Evolutionary conservation across 2,888 invertebrate species (phyloP), one percentile per base, ranked within the genome.

Genomic region (Polydrusus tereticollis): DNA sequence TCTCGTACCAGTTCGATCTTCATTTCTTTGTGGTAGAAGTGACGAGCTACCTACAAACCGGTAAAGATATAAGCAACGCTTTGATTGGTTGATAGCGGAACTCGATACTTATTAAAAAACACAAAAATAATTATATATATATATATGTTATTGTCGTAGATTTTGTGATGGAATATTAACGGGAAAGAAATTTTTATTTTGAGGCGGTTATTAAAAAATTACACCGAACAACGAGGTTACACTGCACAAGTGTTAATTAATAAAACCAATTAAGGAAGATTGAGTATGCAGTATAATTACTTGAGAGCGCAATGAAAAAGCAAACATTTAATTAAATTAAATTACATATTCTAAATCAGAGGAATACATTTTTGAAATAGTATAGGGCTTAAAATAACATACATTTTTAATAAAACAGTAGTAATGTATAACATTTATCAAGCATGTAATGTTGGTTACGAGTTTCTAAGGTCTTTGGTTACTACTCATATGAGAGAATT

Each of bases 21-120:
- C 89, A 98, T 93, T 80, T 97, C 95, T 82, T 97, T 97, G 87
- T 97, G 93, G 87, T 98, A 98, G 85, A 98, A 97, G 83, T 95
- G 93, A 18, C 94, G 89, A 0, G 96, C 97, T 74, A 97, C 97
- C 92, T 92, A 83, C 55, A 81, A 81, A 33, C 26, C 33, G 14
- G 4, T 3, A 52, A 36, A 2, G 36, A 36, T 29, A 5, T 5
- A 4, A 29, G 4, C 29, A 29, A 5, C 29, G 4, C 29, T 5
- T 29, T 29, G n/a, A 29, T 29, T 29, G 29, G 29, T 7, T 5
- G 4, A 7, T 29, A 29, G 29, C n/a, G n/a, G n/a, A n/a, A n/a
- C n/a, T n/a, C n/a, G n/a, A n/a, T n/a, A n/a, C n/a, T n/a, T n/a
- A n/a, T n/a, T n/a, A n/a, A n/a, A n/a, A n/a, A n/a, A n/a, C 14